Evolutionary conservation across 2,888 invertebrate genomes (phyloP).

Genomic region (Spodoptera picta): DNA sequence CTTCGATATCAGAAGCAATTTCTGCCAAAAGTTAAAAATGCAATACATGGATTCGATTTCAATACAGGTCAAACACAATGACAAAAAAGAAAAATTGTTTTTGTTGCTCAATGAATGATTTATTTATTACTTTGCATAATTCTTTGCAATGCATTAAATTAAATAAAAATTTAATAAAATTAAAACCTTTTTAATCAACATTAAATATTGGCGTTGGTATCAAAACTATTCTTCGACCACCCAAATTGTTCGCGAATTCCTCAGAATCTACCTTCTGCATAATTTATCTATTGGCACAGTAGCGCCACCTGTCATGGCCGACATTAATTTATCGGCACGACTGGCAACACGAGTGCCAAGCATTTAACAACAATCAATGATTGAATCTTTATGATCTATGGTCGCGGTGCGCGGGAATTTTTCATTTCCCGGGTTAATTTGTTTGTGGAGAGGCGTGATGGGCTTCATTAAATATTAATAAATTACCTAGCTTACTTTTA

Average conservation of each 20-base stretch:
- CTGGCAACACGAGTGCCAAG: conserved; percentile 41
- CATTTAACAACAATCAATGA: conserved; percentile 37
- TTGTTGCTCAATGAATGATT: no score
- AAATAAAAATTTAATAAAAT: no score
- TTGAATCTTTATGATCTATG: conserved; percentile 42
- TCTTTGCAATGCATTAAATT: no score
- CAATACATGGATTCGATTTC: no score
- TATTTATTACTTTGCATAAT: no score
- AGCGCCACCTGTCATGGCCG: conserved; percentile 49
- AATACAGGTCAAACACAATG: no score
- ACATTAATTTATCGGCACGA: conserved; percentile 44
- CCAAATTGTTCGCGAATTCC: not conserved
- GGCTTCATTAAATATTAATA: no score
- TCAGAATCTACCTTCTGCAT: conserved; percentile 24
- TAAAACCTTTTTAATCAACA: not conserved
- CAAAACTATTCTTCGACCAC: not conserved
- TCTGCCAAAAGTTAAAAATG: no score
- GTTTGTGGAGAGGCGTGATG: conserved; percentile 6
- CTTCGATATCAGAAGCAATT: not conserved
- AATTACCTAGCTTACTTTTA: no score
- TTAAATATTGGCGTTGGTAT: not conserved
- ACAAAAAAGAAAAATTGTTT: no score
- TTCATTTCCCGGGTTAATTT: conserved; percentile 22
- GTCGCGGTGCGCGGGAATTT: conserved; percentile 11
- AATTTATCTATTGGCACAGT: conserved; percentile 11